These are phyloP conservation scores for Melinopterus prodromus DNA, from an alignment of 2,888 invertebrate genomes.

Conservation along the genomic window DNA sequence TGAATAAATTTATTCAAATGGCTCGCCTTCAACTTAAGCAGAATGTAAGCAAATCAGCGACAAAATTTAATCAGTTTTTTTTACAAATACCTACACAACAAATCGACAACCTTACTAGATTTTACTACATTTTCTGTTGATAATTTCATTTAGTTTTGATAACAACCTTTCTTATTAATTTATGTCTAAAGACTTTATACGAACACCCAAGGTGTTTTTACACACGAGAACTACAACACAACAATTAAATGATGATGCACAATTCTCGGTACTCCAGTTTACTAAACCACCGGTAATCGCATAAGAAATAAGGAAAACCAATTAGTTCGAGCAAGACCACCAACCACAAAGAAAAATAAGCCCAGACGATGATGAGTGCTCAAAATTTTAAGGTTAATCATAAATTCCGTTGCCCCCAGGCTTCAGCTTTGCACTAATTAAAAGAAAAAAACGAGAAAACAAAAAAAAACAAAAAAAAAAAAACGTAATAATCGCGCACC, in stretches of 20 bases:
- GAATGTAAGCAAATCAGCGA: too few relatives aligned
- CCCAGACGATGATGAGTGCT: background rate
- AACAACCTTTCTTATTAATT: background rate
- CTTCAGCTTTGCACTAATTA: background rate
- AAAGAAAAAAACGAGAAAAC: background rate
- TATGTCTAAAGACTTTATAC: background rate
- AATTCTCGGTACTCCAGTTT: background rate
- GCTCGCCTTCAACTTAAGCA: too few relatives aligned
- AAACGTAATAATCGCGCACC: background rate
- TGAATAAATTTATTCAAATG: too few relatives aligned
- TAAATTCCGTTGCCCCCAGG: background rate
- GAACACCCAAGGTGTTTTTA: background rate
- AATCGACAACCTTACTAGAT: too few relatives aligned
- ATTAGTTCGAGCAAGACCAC: background rate
- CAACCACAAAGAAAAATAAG: background rate
- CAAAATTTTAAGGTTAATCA: background rate
- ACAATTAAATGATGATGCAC: background rate
- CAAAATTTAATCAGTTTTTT: too few relatives aligned
- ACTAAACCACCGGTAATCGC: too few relatives aligned
- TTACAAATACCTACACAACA: too few relatives aligned
- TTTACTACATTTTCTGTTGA: too few relatives aligned
- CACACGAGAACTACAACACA: background rate
- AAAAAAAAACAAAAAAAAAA: background rate
- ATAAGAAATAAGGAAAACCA: background rate
- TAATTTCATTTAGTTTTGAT: too few relatives aligned